Base-by-base conservation (phyloP, 2,113 vertebrate species). In the Ardeotis arabs region DNA sequence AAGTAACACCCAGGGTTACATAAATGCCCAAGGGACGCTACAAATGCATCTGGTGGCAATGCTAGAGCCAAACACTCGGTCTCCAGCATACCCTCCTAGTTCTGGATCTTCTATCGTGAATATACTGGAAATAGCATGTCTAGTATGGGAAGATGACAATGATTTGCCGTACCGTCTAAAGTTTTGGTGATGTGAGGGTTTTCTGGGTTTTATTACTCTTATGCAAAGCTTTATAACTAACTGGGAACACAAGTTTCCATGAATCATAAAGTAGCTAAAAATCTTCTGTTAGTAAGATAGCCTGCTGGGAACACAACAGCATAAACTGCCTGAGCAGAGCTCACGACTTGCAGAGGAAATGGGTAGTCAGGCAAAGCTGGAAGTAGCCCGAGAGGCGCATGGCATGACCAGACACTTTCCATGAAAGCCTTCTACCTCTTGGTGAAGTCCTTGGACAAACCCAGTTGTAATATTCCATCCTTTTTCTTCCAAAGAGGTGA, bases 11-110 rank as follows among this genome's bases (percentile, higher is more conserved):
- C 45, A 41, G 37, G 37, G 45, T 59, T 60, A 25, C n/a, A 4
- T 56, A 62, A 86, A 75, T 33, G 45, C n/a, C 21, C 67, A n/a
- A 73, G 93, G 95, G 96, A 95, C 75, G 79, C 82, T 86, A 60
- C 81, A 85, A 80, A 68, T 23, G 60, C 27, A 80, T 82, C 58
- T 84, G 83, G 64, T 83, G 95, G 81, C 81, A 84, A 55, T 82
- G 68, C 52, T 62, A 68, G 79, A 41, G 13, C 53, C 74, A 72
- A 67, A 62, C 25, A n/a, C 21, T 17, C 5, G 5, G 21, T 35
- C 53, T 35, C 60, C 59, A 68, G 7, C 1, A 2, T 35, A 21
- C 12, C 13, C 17, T 68, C 11, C 49, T 16, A 37, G 27, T 59
- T 88, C 29, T 41, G 35, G 16, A 82, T 62, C 72, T 56, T 41